Evolutionary conservation across 2,888 invertebrate genomes (phyloP), one percentile per base, ranked within the genome.

Genomic region (Drosophila barbarae): DNA sequence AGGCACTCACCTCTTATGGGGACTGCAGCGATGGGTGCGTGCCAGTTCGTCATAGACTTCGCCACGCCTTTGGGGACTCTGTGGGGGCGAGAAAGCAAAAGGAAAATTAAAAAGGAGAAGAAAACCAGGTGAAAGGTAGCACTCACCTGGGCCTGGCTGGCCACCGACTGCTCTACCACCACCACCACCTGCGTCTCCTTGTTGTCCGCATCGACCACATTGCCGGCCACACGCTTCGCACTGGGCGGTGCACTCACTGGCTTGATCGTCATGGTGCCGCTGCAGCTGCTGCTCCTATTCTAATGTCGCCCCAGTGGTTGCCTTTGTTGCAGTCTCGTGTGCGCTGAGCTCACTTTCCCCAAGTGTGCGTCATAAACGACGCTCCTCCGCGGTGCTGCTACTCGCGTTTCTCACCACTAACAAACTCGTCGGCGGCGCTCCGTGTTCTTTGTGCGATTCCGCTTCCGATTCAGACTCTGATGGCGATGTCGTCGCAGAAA

Each of bases 11-110:
- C 85, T 88, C 53, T 89, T 89, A 53, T 89, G 88, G 21, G 89
- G 89, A 74, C 89, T 89, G 52, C 89, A 86, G 9, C 89, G 88
- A 77, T 89, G 88, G 53, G 85, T 60, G 59, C 89, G 88, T 38
- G 85, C 59, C 44, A 88, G 68, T 26, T 89, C 89, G 41, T 89
- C 89, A 46, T 84, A 89, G 10, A 87, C 85, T 71, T 89, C 89
- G 39, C 76, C 84, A 57, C 88, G 87, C 5, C 88, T 85, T 63
- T 89, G 89, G 4, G 89, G 88, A 73, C 88, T 89, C 89, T 89
- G 60, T 7, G 13, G 23, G 10, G 26, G 8, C 30, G 7, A 7
- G 42, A 47, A 38, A 47, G 35, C 28, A 21, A 49, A 47, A 46
- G 15, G 28, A 46, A 35, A 51, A 44, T 38, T 34, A 28, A 32